Evolutionary conservation across 2,797 vertebrate species (phyloP).

Genomic region (Sphenodon punctatus): DNA sequence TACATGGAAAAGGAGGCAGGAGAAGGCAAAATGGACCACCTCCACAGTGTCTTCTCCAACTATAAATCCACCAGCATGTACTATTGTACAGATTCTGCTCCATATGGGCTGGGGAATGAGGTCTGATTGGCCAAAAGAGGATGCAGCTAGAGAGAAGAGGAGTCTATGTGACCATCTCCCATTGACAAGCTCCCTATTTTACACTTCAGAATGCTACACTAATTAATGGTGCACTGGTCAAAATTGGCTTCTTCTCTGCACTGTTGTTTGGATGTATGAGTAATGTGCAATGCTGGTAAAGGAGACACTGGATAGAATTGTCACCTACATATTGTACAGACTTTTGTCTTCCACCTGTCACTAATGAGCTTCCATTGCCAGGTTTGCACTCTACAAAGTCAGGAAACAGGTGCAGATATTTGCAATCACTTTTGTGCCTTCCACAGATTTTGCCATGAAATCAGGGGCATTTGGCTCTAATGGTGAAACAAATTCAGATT

Average conservation of each 20-base stretch:
- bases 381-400: no score
- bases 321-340: background rate
- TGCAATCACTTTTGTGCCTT: no score
- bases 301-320: background rate
- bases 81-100: background rate
- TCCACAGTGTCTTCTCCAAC: background rate
- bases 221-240: background rate
- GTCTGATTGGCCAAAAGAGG: background rate
- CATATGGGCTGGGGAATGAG: background rate
- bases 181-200: no score
- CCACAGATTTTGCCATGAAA: background rate
- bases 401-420: no score
- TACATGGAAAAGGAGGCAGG: background rate
- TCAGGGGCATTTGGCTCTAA: background rate
- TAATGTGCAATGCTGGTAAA: background rate
- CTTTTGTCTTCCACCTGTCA: background rate
- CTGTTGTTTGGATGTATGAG: background rate
- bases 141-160: background rate
- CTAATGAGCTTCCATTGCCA: background rate
- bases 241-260: background rate
- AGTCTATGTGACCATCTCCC: background rate
- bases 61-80: background rate
- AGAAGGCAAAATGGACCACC: background rate
- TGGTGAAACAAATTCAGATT: background rate
- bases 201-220: background rate